These are phyloP conservation scores for Drosophila seclusa DNA, from an alignment of 2,888 invertebrate genomes.

Conservation along the genomic window DNA sequence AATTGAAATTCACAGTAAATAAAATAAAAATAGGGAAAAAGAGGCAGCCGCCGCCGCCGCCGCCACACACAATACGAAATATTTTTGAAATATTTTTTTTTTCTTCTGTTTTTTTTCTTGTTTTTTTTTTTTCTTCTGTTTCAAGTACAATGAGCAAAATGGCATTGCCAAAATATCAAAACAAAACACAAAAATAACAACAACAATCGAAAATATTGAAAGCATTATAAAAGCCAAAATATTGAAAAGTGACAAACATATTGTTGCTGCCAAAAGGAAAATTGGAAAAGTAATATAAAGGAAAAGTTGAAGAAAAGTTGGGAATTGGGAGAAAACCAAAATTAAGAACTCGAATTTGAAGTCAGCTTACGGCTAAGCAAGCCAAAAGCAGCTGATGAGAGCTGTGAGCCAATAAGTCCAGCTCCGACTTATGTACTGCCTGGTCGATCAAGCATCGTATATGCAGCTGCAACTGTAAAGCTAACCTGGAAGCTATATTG, in stretches of 20 bases:
- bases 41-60: no score
- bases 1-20: constrained; percentile 57
- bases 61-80: constrained; percentile 18
- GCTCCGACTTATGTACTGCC: background rate
- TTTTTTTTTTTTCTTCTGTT: constrained; percentile 27
- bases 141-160: constrained; percentile 52
- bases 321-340: background rate
- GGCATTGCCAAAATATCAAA: constrained; percentile 47
- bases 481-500: background rate
- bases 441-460: background rate
- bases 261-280: background rate
- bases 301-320: no score
- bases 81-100: constrained; percentile 18
- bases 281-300: background rate
- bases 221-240: constrained; percentile 29
- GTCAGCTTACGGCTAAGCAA: background rate
- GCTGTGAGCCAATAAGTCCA: rapidly evolving
- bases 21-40: constrained; percentile 37
- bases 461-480: background rate
- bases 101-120: background rate
- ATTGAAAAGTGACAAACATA: constrained; percentile 3
- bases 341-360: background rate
- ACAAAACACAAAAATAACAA: constrained; percentile 22
- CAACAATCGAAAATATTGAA: constrained; percentile 23
- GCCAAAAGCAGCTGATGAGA: background rate